Evolutionary conservation across 2,888 invertebrate species (phyloP).

Genomic region (Lordiphosa fenestrarum): DNA sequence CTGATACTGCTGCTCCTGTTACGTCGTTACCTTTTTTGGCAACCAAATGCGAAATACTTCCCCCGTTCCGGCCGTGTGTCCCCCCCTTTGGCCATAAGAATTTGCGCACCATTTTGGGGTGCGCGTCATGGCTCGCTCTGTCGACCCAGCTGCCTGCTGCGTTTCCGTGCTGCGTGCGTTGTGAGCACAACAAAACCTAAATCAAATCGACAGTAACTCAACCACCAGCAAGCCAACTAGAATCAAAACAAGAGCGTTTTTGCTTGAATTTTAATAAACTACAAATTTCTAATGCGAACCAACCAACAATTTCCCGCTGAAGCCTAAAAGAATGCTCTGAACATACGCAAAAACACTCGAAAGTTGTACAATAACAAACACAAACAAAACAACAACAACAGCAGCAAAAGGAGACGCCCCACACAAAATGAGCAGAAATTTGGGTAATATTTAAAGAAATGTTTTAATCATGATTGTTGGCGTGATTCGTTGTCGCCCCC

Average conservation of each 20-base stretch:
- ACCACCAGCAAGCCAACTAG: conserved; percentile 5
- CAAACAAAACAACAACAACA: no score
- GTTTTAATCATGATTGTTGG: no score
- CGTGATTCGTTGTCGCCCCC: no score
- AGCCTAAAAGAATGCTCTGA: no score
- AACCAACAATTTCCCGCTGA: no score
- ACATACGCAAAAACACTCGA: no score
- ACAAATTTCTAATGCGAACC: neutral
- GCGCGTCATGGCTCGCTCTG: conserved; percentile 22
- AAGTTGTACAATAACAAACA: no score
- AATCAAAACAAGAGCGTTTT: conserved; percentile 7
- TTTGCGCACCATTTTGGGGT: conserved; percentile 53
- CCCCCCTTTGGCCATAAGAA: conserved; percentile 3
- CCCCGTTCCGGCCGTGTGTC: no score
- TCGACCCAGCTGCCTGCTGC: conserved; percentile 4
- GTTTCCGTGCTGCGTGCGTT: conserved; percentile 15
- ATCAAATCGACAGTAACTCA: conserved; percentile 9
- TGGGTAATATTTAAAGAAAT: no score
- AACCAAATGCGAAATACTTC: conserved; percentile 23
- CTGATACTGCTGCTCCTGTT: conserved; percentile 3
- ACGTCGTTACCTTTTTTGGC: conserved; percentile 42
- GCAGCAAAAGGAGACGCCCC: no score
- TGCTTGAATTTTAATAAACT: neutral
- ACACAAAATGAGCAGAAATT: no score
- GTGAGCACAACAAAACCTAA: conserved; percentile 8